Base-by-base conservation (phyloP, 2,888 invertebrate species). In the Lacanobia oleracea region DNA sequence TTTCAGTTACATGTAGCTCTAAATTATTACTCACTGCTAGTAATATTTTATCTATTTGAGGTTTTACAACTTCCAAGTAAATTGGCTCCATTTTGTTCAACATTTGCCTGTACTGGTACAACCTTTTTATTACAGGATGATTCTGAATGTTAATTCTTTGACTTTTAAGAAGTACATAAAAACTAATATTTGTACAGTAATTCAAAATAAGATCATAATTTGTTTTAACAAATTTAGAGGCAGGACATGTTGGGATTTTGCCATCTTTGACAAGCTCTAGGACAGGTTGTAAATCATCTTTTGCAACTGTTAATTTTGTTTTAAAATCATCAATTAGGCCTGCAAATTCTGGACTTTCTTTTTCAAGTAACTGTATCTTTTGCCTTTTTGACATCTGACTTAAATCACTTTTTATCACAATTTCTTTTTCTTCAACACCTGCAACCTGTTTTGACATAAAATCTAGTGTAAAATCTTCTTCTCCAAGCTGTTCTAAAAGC, bases 51-150 rank as follows among this genome's bases (percentile, higher is more conserved):
- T 97, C 96, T 77, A 98, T 95, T 93, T 98, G 97, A 33, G 97
- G 97, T 86, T 97, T 96, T 48, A 98, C 96, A 5, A 97, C 94
- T 88, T 97, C 96, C 71, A 97, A 96, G 91, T 97, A 98, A 67
- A 97, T 96, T 14, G 97, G 96, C 82, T 97, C 97, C 82, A 98
- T 93, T 94, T 98, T 97, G 78, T 97, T 96, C 61, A 98, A 93
- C 86, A 98, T 95, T 91, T 98, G 97, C 77, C 97, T 97, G 88
- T 98, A 98, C 89, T 98, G 98, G 74, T 98, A 97, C 66, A 99
- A 95, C 78, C 98, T 96, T 90, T 98, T 98, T 57, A 98, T 97
- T 18, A 99, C 97, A n/a, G 99, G 99, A 96, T 99, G 99, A 85
- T 97, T 97, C 87, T 97, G 97, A 33, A 98, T 96, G 68, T 97